phyloP scores from a whole-genome alignment of 1,140 invertebrate species.

The Apis mellifera region DNA sequence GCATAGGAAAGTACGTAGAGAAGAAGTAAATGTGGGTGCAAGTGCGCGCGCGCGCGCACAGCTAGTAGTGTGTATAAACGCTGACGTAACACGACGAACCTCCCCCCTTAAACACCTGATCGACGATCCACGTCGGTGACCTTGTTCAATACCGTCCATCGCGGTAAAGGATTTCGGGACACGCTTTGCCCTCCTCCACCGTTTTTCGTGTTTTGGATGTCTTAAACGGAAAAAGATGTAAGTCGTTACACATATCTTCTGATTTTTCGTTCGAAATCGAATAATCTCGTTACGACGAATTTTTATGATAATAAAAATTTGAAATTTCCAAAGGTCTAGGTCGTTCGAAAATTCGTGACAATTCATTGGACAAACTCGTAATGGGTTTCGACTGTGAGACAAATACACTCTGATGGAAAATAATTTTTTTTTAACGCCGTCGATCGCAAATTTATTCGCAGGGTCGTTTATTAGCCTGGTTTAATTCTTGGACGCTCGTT shows the following conservation, averaged over 20 bases:
- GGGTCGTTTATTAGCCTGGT: background rate
- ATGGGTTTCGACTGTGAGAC: constrained; percentile 1
- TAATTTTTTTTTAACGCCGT: constrained; percentile 34
- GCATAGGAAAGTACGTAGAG: background rate
- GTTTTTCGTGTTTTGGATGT: constrained; percentile 71
- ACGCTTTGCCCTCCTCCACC: constrained; percentile 18
- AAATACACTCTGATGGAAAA: constrained; percentile 42
- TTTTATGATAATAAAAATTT: constrained; percentile 61
- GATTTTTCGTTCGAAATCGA: no score
- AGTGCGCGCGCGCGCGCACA: constrained; percentile 7
- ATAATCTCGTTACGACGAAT: no score
- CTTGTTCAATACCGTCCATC: constrained; percentile 24
- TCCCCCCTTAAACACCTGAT: constrained; percentile 22
- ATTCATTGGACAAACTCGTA: constrained; percentile 61
- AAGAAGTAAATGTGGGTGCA: background rate
- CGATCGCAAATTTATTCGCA: background rate
- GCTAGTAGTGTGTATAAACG: constrained; percentile 35
- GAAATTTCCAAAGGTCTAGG: constrained; percentile 75
- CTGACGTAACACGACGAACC: constrained; percentile 41
- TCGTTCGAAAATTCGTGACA: constrained; percentile 67
- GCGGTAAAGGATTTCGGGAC: constrained; percentile 25
- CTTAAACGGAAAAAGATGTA: constrained; percentile 75
- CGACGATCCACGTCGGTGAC: constrained; percentile 40
- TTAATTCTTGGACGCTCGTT: background rate
- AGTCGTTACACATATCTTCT: constrained; percentile 47